Base-by-base conservation (phyloP, 1,140 invertebrate genomes). In the Bombus affinis region DNA sequence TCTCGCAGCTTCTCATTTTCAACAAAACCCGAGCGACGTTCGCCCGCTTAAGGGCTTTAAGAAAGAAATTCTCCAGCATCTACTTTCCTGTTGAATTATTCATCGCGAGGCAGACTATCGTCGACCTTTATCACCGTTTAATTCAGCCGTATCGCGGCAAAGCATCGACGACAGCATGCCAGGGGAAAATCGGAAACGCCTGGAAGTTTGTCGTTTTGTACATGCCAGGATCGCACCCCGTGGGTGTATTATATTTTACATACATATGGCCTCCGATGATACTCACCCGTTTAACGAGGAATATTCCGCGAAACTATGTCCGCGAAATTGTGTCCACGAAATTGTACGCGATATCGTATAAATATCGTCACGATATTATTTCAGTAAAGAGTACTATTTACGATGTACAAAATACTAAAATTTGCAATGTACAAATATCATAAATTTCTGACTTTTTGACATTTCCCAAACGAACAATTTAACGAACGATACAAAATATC, bases 191-290 rank as follows among this genome's bases (percentile, higher is more conserved):
- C 71, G 57, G 73, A 82, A 65, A 75, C 57, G 71, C 53, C 42
- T 42, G 39, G 13, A 82, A 39, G 71, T 82, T 47, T 18, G 71
- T 75, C 57, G 71, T 47, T 68, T n/a, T 47, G 22, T 32, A 53
- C 65, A 32, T 25, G 32, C 32, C 12, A 9, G 70, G 44, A 89
- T 88, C 65, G 78, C 85, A 89, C 77, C 74, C 70, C 39, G 66
- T 22, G 74, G 87, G 65, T 53, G 37, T 65, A 88, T 74, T 85
- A 66, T 72, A 85, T 53, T 88, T 88, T 80, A 84, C 86, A 75
- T 88, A 75, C 57, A 83, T 84, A 84, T 47, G 57, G 18, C 28
- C 53, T 72, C 15, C 79, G 53, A 81, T 39, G 70, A n/a, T 57
- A 25, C 5, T 35, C 70, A 8, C 37, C 28, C 68, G 71, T 81